phyloP scores from a whole-genome alignment of 2,888 invertebrate species.

The Lymantria dispar region DNA sequence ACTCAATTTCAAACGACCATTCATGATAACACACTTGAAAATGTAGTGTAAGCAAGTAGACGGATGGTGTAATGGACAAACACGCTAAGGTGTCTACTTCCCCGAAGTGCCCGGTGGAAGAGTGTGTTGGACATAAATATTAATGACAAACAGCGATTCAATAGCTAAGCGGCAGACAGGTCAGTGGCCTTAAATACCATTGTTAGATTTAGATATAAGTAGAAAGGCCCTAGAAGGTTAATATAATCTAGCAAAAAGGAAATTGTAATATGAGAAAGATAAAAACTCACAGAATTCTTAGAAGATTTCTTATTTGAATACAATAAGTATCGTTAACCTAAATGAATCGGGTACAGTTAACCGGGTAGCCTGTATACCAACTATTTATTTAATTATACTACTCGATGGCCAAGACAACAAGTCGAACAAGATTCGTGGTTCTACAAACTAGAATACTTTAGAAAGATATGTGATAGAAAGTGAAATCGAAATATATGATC shows the following conservation, averaged over 20 bases:
- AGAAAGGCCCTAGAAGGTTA: conserved; percentile 55
- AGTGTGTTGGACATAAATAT: conserved; percentile 72
- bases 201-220: conserved; percentile 68
- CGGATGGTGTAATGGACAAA: conserved; percentile 59
- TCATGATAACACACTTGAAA: too few species aligned
- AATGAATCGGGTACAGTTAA: conserved; percentile 42
- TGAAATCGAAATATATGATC: conserved; percentile 32
- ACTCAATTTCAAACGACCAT: too few species aligned
- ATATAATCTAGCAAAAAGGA: conserved; percentile 39
- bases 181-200: conserved; percentile 72
- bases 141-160: conserved; percentile 74
- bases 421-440: conserved; percentile 34
- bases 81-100: conserved; percentile 60
- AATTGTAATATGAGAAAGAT: conserved; percentile 4
- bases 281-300: not conserved
- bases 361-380: conserved; percentile 27
- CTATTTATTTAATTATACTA: not conserved
- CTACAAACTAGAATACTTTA: conserved; percentile 21
- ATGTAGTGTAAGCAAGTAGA: conserved; percentile 14
- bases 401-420: conserved; percentile 33
- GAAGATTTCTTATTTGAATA: conserved; percentile 30
- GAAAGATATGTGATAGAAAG: conserved; percentile 24
- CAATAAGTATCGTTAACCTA: conserved; percentile 48
- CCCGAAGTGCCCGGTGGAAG: conserved; percentile 63
- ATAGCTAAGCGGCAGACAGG: conserved; percentile 62